Evolutionary conservation across 2,113 vertebrate genomes (phyloP).

Genomic region (Micronycteris hirsuta): DNA sequence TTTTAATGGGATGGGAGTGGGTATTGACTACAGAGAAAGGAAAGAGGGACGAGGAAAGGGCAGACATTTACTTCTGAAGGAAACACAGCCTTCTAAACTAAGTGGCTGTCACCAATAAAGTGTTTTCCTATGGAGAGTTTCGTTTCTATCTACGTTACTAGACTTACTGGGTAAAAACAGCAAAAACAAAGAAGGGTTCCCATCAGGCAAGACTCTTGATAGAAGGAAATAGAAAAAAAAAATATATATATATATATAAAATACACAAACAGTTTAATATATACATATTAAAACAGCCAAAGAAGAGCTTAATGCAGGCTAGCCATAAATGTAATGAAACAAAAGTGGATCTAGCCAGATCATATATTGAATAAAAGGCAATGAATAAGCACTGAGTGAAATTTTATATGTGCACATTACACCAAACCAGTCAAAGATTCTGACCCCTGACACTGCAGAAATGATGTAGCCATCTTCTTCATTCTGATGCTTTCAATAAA

Average conservation of each 20-base stretch:
- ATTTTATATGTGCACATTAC: slow-evolving; percentile 81
- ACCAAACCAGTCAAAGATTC: slow-evolving; percentile 82
- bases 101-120: slow-evolving; percentile 30
- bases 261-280: background rate
- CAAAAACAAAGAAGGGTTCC: slow-evolving; percentile 63
- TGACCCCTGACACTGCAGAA: slow-evolving; percentile 79
- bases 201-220: slow-evolving; percentile 60
- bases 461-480: slow-evolving; percentile 74
- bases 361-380: slow-evolving; percentile 84
- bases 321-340: slow-evolving; percentile 76
- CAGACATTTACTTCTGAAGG: slow-evolving; percentile 17
- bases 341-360: slow-evolving; percentile 74
- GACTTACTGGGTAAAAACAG: slow-evolving; percentile 45
- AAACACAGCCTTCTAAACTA: slow-evolving; percentile 24
- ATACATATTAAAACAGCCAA: slow-evolving; percentile 70
- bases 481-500: slow-evolving; percentile 83
- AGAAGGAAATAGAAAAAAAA: slow-evolving; percentile 19
- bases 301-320: slow-evolving; percentile 68
- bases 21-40: background rate
- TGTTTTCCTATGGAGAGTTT: slow-evolving; percentile 22
- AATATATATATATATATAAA: background rate
- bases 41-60: background rate
- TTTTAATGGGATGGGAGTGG: background rate
- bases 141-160: background rate
- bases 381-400: slow-evolving; percentile 80